Evolutionary conservation across 2,888 invertebrate species (phyloP).

Genomic region (Pegoplata infirma): DNA sequence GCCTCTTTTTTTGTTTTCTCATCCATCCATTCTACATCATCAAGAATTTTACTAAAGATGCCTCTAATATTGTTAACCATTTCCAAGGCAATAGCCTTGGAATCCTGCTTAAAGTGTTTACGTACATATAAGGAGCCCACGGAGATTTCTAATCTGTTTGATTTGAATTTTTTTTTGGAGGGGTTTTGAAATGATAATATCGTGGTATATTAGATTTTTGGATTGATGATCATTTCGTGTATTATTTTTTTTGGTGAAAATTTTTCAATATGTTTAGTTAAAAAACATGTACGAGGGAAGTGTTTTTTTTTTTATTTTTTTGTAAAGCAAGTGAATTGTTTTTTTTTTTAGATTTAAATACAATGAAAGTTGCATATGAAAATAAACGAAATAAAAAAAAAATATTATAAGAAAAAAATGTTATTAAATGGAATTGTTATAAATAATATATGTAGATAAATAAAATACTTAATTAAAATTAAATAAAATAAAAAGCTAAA

Average conservation of each 20-base stretch:
- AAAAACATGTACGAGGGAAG: neutral
- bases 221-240: conserved; percentile 16
- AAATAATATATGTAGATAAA: neutral
- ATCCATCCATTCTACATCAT: conserved; percentile 96
- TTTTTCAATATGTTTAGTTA: too few species aligned
- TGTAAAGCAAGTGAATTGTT: conserved; percentile 1
- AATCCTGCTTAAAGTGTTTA: conserved; percentile 91
- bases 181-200: too few species aligned
- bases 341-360: conserved; percentile 24
- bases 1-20: conserved; percentile 87
- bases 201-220: neutral
- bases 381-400: conserved; percentile 48
- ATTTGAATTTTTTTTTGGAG: neutral
- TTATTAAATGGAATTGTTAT: neutral
- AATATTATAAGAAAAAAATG: conserved; percentile 18
- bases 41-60: conserved; percentile 89
- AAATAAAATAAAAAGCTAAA: too few species aligned
- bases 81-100: conserved; percentile 89
- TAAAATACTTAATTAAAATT: too few species aligned
- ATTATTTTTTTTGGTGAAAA: too few species aligned
- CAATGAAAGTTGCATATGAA: conserved; percentile 14
- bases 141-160: conserved; percentile 83
- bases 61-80: conserved; percentile 92
- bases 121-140: conserved; percentile 92
- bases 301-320: too few species aligned